Base-by-base conservation (phyloP, 2,797 vertebrate species). In the Xenops minutus region DNA sequence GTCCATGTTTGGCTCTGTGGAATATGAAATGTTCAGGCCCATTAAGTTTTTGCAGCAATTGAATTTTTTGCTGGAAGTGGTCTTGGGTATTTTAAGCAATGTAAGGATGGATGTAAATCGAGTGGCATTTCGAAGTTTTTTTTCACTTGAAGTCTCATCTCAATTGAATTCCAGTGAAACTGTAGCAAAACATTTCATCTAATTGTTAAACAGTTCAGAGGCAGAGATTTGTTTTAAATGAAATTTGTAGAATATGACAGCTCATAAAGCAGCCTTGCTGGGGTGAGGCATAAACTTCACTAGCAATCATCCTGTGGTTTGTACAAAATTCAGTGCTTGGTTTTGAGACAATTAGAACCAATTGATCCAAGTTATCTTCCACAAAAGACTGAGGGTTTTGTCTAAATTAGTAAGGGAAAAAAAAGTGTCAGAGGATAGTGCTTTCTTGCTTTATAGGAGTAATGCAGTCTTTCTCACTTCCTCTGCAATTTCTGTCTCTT, bases 171-270 rank as follows among this genome's bases (percentile, higher is more conserved):
- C 71, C 62, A 62, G 63, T 95, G 85, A 95, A 97, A 95, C 29
- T 44, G 36, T 71, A 85, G 39, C 78, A 96, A 96, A 96, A 72
- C 63, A 62, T 92, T 94, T 95, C 9, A 96, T 96, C 85, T 96
- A 97, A 96, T 97, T 98, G 86, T 92, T 95, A 92, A 96, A 85
- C 64, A 88, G 41, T 81, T 96, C 72, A 54, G 52, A 90, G 75
- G 55, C 36, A 92, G 73, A 83, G 66, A 90, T 98, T 4, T 1
- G 55, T 94, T 91, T 96, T 93, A 96, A 95, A 96, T 95, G 82
- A 96, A 74, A 95, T 97, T 95, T 96, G 79, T 64, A 39, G 56
- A 89, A 68, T 88, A 23, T 36, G 74, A 58, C 49, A 83, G 59
- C 41, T 93, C 39, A 48, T 92, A 88, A 96, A 93, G 43, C 51